Conservation (phyloP, 2,113 vertebrate genomes). For the Mormyrus iriodes region DNA sequence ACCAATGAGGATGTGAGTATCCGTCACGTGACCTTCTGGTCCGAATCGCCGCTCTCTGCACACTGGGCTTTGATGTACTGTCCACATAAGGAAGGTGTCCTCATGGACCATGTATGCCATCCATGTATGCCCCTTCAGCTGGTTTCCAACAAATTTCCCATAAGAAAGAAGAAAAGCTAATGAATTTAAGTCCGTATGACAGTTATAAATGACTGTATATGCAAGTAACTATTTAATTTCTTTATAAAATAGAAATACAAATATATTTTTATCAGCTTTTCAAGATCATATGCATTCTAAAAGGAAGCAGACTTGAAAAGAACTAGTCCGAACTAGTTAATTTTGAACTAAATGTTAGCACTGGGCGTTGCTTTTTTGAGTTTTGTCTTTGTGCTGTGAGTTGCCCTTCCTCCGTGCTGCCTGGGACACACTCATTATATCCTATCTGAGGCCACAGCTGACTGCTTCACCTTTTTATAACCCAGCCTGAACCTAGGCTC, state of each 20-base stretch:
- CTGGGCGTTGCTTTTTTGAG: not conserved
- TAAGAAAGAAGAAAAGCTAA: not conserved
- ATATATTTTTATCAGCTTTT: not conserved
- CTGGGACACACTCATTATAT: not conserved
- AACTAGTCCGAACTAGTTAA: not conserved
- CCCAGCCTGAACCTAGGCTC: not conserved
- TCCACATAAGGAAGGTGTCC: not conserved
- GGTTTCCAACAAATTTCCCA: not conserved
- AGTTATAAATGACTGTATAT: not conserved
- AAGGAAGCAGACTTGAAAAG: not conserved
- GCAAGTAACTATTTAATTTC: not conserved
- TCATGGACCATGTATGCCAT: not conserved
- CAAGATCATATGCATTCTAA: not conserved
- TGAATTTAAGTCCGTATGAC: not conserved
- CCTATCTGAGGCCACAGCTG: not conserved
- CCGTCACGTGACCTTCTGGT: slow-evolving; percentile 28
- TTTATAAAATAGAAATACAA: not conserved
- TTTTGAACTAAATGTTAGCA: not conserved
- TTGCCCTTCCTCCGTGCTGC: not conserved
- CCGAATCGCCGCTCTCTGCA: not conserved
- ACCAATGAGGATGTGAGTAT: slow-evolving; percentile 94
- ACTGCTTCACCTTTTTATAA: not conserved
- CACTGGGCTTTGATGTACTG: not conserved
- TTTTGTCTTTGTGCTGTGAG: not conserved
- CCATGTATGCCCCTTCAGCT: not conserved